These are phyloP conservation scores for Drosophila seguyi DNA, from an alignment of 1,140 invertebrate species.

Conservation along the genomic window DNA sequence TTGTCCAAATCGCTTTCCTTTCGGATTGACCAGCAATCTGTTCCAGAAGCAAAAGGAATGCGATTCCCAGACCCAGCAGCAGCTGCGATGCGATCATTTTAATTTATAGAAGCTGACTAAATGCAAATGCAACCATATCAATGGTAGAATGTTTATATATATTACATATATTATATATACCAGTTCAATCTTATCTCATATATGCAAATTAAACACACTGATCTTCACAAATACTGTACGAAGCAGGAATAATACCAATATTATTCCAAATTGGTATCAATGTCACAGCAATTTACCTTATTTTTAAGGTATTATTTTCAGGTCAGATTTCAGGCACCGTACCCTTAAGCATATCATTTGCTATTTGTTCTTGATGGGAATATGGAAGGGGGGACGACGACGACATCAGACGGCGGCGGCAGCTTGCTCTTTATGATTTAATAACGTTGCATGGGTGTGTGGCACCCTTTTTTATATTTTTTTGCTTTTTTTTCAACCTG, in stretches of 20 bases:
- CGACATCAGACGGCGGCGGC: constrained; percentile 64
- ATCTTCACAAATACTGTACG: neutral
- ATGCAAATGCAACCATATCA: neutral
- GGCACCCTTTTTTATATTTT: constrained; percentile 4
- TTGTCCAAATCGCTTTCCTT: neutral
- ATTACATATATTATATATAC: neutral
- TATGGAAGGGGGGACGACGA: no score
- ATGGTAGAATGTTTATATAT: neutral
- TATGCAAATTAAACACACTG: neutral
- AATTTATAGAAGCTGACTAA: neutral
- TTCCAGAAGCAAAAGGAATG: neutral
- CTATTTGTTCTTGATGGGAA: constrained; percentile 48
- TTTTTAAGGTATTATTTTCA: neutral
- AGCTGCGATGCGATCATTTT: neutral
- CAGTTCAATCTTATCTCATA: neutral
- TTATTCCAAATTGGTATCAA: neutral
- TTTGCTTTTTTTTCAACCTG: neutral
- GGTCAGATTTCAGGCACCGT: neutral
- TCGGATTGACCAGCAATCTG: neutral
- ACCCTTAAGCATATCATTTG: constrained; percentile 24
- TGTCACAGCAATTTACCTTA: neutral
- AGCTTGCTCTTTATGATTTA: constrained; percentile 78
- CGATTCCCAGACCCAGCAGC: neutral
- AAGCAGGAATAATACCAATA: neutral
- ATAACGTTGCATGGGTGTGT: constrained; percentile 69